Evolutionary conservation across 2,888 invertebrate species (phyloP).

Genomic region (Augochlorella aurata): DNA sequence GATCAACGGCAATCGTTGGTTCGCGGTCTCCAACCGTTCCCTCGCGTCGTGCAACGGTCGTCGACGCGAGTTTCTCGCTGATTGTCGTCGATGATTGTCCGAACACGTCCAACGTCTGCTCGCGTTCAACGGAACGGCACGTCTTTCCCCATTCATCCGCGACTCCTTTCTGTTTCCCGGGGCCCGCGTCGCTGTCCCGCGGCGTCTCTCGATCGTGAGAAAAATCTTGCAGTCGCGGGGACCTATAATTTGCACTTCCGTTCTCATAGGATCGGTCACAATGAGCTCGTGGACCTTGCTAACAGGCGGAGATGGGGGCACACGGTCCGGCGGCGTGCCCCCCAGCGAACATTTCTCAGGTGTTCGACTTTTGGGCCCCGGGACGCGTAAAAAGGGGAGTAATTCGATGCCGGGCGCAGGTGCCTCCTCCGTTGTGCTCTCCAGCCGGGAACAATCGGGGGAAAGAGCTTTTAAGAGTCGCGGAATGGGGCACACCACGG

Average conservation of each 20-base stretch:
- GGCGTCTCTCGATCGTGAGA: conserved; percentile 75
- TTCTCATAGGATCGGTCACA: conserved; percentile 72
- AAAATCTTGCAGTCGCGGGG: conserved; percentile 65
- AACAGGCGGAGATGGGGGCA: conserved; percentile 23
- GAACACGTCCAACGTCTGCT: background rate
- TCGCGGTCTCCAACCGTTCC: conserved; percentile 24
- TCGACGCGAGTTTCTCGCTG: background rate
- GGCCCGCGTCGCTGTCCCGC: conserved; percentile 42
- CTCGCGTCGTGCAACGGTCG: background rate
- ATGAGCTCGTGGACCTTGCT: conserved; percentile 42
- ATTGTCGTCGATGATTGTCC: conserved; percentile 6
- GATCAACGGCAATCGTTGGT: background rate
- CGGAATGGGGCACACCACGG: conserved; percentile 60
- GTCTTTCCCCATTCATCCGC: conserved; percentile 33
- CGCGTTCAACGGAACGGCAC: conserved; percentile 1
- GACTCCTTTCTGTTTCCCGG: conserved; percentile 20
- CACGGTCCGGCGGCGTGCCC: conserved; percentile 36
- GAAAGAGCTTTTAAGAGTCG: conserved; percentile 68
- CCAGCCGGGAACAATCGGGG: conserved; percentile 61
- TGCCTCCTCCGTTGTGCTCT: conserved; percentile 73
- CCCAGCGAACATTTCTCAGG: conserved; percentile 73
- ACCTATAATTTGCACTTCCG: conserved; percentile 81
- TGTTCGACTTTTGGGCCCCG: conserved; percentile 59
- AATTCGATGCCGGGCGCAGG: conserved; percentile 78
- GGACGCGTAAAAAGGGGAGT: conserved; percentile 65